A percentile compares a stretch with the other conserved stretches of the same genome.
Evolutionary conservation across 2,888 invertebrate genomes (phyloP).

Genomic region (Apotomis betuletana): DNA sequence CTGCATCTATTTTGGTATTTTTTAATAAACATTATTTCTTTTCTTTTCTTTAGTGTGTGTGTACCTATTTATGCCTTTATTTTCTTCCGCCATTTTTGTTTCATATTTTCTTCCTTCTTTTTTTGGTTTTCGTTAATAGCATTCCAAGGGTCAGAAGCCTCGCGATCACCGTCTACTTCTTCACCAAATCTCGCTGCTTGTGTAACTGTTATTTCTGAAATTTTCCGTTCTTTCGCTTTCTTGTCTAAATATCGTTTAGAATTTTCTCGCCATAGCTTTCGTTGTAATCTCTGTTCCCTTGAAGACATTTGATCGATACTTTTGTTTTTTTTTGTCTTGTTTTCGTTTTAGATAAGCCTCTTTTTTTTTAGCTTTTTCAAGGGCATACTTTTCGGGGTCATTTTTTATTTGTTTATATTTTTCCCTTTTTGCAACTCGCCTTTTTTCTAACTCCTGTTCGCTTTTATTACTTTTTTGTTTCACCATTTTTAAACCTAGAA

Average conservation of each 20-base stretch:
- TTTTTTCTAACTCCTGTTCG: neutral
- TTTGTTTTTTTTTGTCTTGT: neutral
- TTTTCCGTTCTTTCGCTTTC: neutral
- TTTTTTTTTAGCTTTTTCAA: neutral
- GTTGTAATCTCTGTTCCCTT: slow-evolving; percentile 6
- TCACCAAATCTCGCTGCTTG: neutral
- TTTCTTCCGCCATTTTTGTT: neutral
- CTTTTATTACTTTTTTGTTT: neutral
- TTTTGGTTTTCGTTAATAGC: neutral
- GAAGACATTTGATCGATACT: slow-evolving; percentile 6
- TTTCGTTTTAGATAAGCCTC: neutral
- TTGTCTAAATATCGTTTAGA: slow-evolving; percentile 6
- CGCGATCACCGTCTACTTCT: neutral
- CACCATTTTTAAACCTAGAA: neutral
- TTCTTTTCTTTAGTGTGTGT: neutral
- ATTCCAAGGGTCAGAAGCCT: neutral
- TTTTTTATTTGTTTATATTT: slow-evolving; percentile 1
- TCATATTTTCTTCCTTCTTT: neutral
- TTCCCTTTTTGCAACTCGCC: neutral
- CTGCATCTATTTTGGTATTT: neutral
- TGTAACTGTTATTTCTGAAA: neutral
- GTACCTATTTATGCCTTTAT: neutral
- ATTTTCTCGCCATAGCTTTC: slow-evolving; percentile 9
- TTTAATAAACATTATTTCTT: neutral
- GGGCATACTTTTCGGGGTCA: neutral